These are phyloP conservation scores for Limosa lapponica DNA, from an alignment of 2,797 vertebrate species.

Conservation along the genomic window DNA sequence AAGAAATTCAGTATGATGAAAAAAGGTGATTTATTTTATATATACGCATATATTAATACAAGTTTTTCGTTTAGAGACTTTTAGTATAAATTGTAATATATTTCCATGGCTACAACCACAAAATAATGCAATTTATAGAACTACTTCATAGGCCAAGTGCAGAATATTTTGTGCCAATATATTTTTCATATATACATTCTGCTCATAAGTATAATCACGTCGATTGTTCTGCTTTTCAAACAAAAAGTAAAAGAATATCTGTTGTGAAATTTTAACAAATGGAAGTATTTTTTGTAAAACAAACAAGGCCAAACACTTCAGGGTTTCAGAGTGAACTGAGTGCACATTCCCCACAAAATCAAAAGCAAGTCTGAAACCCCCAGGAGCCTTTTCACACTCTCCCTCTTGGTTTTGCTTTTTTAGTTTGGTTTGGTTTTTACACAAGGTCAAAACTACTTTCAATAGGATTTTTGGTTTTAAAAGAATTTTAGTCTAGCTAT, in stretches of 20 bases:
- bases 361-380: slow-evolving; percentile 10
- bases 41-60: not conserved
- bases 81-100: not conserved
- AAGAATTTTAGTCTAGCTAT: not conserved
- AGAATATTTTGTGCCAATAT: not conserved
- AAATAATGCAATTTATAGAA: not conserved
- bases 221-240: not conserved
- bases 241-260: not conserved
- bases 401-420: not conserved
- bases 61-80: not conserved
- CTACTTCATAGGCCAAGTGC: not conserved
- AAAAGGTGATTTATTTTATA: not conserved
- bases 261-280: not conserved
- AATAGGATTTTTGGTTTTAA: not conserved
- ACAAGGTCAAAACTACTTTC: not conserved
- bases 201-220: not conserved
- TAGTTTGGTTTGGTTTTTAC: not conserved
- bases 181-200: not conserved
- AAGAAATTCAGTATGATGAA: not conserved
- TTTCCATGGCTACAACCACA: not conserved
- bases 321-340: not conserved
- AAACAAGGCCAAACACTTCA: not conserved
- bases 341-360: not conserved
- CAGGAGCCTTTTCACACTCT: not conserved
- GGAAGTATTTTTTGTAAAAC: not conserved